Conservation (phyloP, 2,888 invertebrate species). For the Bruchidius siliquastri region DNA sequence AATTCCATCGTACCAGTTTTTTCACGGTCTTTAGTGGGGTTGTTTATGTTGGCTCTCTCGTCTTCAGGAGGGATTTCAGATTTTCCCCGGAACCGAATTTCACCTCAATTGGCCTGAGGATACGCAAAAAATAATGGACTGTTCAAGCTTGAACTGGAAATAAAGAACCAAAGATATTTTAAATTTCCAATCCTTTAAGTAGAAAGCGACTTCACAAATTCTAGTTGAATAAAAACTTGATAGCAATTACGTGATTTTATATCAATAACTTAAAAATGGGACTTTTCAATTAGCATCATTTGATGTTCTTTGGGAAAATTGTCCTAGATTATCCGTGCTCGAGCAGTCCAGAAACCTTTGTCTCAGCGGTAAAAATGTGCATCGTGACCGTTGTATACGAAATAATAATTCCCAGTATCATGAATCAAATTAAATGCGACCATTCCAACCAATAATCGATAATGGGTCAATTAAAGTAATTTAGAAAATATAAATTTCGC, state of each 20-base stretch:
- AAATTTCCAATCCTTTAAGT: too few relatives aligned
- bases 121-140: too few relatives aligned
- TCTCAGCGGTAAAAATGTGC: background rate
- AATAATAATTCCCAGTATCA: background rate
- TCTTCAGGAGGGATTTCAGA: too few relatives aligned
- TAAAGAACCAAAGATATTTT: too few relatives aligned
- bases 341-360: background rate
- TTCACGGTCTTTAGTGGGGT: too few relatives aligned
- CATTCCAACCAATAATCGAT: background rate
- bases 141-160: too few relatives aligned
- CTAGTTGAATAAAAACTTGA: background rate
- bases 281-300: background rate
- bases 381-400: background rate
- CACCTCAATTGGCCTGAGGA: too few relatives aligned
- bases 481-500: background rate
- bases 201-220: too few relatives aligned
- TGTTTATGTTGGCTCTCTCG: too few relatives aligned
- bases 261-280: background rate
- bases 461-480: background rate
- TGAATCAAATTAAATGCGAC: background rate
- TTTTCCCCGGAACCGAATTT: too few relatives aligned
- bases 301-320: background rate
- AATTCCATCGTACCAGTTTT: too few relatives aligned
- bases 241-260: background rate
- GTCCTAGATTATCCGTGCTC: background rate